Percentiles rank a stretch among this genome's conserved stretches.
phyloP scores from a whole-genome alignment of 2,888 invertebrate species.

The Epiblema foenella region DNA sequence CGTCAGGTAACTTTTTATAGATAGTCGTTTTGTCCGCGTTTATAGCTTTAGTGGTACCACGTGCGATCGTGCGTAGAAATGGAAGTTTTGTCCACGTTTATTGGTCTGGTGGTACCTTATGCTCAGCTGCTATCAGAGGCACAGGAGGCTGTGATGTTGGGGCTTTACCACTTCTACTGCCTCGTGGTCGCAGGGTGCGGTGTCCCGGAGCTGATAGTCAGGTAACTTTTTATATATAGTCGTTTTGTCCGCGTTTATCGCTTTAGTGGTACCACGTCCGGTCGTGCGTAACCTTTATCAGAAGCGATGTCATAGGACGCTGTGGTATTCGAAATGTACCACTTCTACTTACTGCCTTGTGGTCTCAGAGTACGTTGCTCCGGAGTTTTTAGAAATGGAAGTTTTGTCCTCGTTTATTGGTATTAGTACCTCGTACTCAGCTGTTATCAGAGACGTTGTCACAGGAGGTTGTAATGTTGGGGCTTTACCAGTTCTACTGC shows the following conservation, averaged over 20 bases:
- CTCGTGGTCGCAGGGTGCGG: slow-evolving; percentile 87
- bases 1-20: slow-evolving; percentile 66
- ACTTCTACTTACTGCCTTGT: too few species aligned
- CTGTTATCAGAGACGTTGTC: slow-evolving; percentile 88
- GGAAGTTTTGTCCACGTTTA: slow-evolving; percentile 83
- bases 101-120: slow-evolving; percentile 85
- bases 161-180: slow-evolving; percentile 85
- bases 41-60: slow-evolving; percentile 85
- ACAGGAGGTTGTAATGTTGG: slow-evolving; percentile 88
- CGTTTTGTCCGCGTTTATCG: slow-evolving; percentile 83
- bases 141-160: slow-evolving; percentile 88
- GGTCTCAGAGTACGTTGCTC: too few species aligned
- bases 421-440: too few species aligned
- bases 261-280: slow-evolving; percentile 86
- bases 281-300: too few species aligned
- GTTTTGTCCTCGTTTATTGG: too few species aligned
- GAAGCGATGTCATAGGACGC: too few species aligned
- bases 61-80: too few species aligned
- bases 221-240: slow-evolving; percentile 54
- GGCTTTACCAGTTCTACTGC: slow-evolving; percentile 87
- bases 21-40: slow-evolving; percentile 77
- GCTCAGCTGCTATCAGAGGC: slow-evolving; percentile 88
- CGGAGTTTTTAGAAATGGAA: too few species aligned
- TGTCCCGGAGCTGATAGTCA: slow-evolving; percentile 85
- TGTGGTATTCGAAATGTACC: too few species aligned